These are phyloP conservation scores for Pemphigus obesinymphae DNA, from an alignment of 1,140 invertebrate genomes.

Conservation along the genomic window DNA sequence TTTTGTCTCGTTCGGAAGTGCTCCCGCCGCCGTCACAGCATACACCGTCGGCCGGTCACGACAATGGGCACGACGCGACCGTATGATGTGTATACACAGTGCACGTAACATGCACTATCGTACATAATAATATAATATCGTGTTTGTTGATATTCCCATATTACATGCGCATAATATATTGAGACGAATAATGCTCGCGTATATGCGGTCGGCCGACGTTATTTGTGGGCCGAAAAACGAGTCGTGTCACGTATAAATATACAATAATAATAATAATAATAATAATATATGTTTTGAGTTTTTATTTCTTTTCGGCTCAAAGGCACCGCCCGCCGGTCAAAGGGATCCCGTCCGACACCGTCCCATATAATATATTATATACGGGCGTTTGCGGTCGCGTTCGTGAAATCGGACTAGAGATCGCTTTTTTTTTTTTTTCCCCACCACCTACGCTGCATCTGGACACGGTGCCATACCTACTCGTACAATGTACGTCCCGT, in stretches of 20 bases:
- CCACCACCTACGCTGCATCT: no score
- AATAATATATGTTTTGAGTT: background rate
- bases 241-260: background rate
- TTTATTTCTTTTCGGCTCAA: slow-evolving; percentile 1
- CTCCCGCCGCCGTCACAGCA: slow-evolving; percentile 5
- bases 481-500: no score
- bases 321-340: background rate
- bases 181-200: background rate
- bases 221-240: background rate
- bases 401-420: background rate
- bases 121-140: background rate
- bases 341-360: background rate
- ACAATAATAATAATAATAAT: background rate
- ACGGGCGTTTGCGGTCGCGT: background rate
- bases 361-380: no score
- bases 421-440: no score
- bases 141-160: background rate
- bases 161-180: background rate
- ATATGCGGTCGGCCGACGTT: background rate
- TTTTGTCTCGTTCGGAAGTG: slow-evolving; percentile 39
- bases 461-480: no score
- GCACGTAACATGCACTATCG: background rate
- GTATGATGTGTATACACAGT: background rate
- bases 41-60: slow-evolving; percentile 13
- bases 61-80: slow-evolving; percentile 37